phyloP scores from a whole-genome alignment of 1,140 invertebrate genomes.

The Aphelinus certus region DNA sequence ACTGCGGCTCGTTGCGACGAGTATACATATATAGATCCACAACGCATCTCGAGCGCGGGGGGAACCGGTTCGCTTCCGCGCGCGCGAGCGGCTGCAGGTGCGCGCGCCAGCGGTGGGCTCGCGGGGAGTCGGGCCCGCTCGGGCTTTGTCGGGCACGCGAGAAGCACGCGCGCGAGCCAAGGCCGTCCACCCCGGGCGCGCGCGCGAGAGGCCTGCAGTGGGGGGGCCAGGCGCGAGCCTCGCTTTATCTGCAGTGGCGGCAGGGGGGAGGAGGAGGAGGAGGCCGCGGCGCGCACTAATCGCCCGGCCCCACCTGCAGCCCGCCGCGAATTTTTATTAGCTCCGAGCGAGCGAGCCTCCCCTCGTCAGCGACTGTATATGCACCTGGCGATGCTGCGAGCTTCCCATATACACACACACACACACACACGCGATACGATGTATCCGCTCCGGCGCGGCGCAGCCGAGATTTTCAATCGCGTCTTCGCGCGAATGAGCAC shows the following conservation, averaged over 20 bases:
- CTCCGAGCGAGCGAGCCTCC: slow-evolving; percentile 45
- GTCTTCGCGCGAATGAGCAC: too few relatives aligned
- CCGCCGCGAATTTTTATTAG: not conserved
- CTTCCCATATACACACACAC: too few relatives aligned
- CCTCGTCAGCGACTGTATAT: too few relatives aligned
- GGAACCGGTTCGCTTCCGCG: too few relatives aligned
- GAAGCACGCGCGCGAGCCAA: slow-evolving; percentile 60
- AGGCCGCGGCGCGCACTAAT: not conserved
- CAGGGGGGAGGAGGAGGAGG: not conserved
- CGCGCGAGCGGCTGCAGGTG: not conserved
- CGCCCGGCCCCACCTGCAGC: slow-evolving; percentile 17
- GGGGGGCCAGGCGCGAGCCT: not conserved
- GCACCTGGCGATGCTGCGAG: too few relatives aligned
- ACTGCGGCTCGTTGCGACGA: too few relatives aligned
- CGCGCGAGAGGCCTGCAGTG: not conserved
- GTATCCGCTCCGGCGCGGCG: too few relatives aligned
- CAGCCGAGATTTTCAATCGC: too few relatives aligned
- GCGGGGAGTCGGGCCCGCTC: slow-evolving; percentile 50
- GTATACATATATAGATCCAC: too few relatives aligned
- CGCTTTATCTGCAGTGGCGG: slow-evolving; percentile 9
- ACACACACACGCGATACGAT: too few relatives aligned
- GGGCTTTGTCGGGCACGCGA: slow-evolving; percentile 64
- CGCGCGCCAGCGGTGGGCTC: slow-evolving; percentile 45
- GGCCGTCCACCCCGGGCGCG: not conserved
- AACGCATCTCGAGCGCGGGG: too few relatives aligned